phyloP scores from a whole-genome alignment of 2,797 vertebrate species.

The Mycteria americana region DNA sequence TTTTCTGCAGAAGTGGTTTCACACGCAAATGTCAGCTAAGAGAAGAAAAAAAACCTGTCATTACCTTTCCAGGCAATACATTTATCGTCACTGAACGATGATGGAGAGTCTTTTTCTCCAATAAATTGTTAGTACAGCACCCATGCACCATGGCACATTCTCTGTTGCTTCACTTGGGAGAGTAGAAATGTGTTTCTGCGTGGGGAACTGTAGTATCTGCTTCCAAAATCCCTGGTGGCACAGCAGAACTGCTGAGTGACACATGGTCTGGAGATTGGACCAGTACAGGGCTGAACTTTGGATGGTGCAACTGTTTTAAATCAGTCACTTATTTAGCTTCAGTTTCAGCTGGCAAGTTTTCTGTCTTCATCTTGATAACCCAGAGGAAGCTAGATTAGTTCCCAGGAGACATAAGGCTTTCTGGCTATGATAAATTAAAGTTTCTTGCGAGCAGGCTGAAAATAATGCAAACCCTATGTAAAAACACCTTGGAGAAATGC shows the following conservation, averaged over 20 bases:
- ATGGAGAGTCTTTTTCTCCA: background rate
- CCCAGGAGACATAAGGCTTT: background rate
- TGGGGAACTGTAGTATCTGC: background rate
- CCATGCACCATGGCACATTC: rapidly evolving
- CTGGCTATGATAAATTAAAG: background rate
- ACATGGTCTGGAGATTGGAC: background rate
- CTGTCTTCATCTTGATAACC: background rate
- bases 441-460: background rate
- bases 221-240: background rate
- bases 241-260: background rate
- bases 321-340: background rate
- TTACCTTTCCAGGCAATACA: background rate
- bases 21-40: background rate
- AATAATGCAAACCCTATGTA: background rate
- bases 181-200: background rate
- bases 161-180: background rate
- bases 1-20: background rate
- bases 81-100: background rate
- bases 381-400: background rate
- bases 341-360: background rate
- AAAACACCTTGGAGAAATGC: background rate
- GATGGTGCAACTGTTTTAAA: background rate
- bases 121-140: background rate
- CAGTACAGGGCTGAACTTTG: background rate
- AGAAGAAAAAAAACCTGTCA: background rate